These are phyloP conservation scores for Aeoliscus strigatus DNA, from an alignment of 2,797 vertebrate genomes.

Conservation along the genomic window DNA sequence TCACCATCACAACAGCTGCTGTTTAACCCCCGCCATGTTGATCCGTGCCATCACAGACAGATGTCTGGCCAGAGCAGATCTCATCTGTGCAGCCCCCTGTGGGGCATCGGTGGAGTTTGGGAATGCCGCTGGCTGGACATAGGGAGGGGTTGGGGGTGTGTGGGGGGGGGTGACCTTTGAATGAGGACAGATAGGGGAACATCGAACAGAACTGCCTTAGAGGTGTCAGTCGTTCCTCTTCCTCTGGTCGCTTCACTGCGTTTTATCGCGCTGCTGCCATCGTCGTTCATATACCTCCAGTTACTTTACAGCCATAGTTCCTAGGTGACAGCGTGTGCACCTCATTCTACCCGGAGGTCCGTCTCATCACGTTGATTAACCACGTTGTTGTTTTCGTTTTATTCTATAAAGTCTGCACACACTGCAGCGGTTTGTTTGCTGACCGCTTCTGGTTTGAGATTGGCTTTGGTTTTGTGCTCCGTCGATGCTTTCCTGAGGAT, in stretches of 20 bases:
- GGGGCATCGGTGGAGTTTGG: conserved; percentile 20
- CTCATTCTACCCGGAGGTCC: no score
- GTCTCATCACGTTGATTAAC: conserved; percentile 3
- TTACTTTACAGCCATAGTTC: no score
- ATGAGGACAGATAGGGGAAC: conserved; percentile 8
- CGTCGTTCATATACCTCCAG: no score
- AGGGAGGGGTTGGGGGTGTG: conserved; percentile 6
- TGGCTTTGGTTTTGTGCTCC: background rate
- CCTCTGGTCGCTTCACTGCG: background rate
- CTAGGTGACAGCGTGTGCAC: no score
- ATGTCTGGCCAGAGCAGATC: conserved; percentile 39
- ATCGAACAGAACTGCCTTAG: background rate
- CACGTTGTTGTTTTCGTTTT: background rate
- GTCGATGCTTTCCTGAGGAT: background rate
- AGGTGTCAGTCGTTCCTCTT: background rate
- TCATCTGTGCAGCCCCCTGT: conserved; percentile 20
- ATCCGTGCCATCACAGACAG: conserved; percentile 31
- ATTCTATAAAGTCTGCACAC: conserved; percentile 2
- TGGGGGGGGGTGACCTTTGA: conserved; percentile 19
- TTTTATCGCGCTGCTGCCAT: background rate
- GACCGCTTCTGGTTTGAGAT: background rate
- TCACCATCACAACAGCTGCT: conserved; percentile 16
- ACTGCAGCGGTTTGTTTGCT: background rate
- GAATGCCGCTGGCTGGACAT: conserved; percentile 13
- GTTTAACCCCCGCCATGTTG: no score